Evolutionary conservation across 2,113 vertebrate species (phyloP).

Genomic region (Panthera leo): DNA sequence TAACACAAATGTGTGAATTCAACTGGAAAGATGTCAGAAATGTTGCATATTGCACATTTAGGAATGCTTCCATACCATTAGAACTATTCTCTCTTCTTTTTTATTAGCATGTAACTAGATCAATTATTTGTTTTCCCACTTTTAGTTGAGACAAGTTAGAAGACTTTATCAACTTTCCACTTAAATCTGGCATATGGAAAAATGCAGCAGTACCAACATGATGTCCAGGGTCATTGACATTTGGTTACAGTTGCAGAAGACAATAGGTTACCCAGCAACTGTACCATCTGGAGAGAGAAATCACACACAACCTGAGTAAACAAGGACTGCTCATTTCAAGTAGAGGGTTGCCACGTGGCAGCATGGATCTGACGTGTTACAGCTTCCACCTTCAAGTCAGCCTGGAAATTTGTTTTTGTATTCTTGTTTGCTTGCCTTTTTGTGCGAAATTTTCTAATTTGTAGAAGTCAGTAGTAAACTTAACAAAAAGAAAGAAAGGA

Average conservation of each 20-base stretch:
- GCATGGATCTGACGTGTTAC: not conserved
- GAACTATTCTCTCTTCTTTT: not conserved
- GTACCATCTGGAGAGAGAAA: not conserved
- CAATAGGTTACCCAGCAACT: rapidly evolving
- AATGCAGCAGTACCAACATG: not conserved
- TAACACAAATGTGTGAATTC: not conserved
- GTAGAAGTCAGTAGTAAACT: not conserved
- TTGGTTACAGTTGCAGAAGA: not conserved
- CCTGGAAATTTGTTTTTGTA: not conserved
- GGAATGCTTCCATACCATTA: not conserved
- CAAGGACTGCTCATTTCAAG: not conserved
- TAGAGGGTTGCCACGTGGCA: no score
- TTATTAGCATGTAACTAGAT: not conserved
- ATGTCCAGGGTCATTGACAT: not conserved
- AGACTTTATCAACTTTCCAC: not conserved
- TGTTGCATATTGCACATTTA: not conserved
- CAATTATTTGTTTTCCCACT: not conserved
- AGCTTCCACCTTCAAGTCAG: not conserved
- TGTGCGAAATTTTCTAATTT: not conserved
- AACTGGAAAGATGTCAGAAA: not conserved
- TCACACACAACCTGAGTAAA: not conserved
- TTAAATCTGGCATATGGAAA: not conserved
- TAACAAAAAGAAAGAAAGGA: not conserved
- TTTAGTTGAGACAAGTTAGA: not conserved
- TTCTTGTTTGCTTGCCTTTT: not conserved